Conservation (phyloP, 2,113 vertebrate genomes). For the Heterotis niloticus region DNA sequence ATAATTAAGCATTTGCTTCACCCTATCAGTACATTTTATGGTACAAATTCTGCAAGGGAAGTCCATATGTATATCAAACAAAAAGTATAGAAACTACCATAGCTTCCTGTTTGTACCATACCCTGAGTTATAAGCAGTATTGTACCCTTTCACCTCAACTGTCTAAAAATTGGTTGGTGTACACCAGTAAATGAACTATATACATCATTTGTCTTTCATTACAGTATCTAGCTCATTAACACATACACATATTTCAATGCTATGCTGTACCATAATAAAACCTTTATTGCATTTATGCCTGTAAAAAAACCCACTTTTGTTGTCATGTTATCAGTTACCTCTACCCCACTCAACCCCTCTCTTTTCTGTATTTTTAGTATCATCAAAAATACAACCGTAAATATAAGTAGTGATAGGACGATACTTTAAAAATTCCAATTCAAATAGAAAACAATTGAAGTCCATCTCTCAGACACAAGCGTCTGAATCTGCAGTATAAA, state of each 20-base stretch:
- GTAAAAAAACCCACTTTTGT: constrained; percentile 5
- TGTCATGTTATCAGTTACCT: neutral
- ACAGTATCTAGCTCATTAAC: too few species aligned
- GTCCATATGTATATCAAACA: neutral
- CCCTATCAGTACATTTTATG: too few species aligned
- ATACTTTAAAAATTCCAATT: constrained; percentile 22
- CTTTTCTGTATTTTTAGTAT: constrained; percentile 28
- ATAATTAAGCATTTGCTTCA: too few species aligned
- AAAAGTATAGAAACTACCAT: neutral
- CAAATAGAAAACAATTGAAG: constrained; percentile 45
- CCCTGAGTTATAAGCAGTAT: constrained; percentile 14
- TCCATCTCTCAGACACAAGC: constrained; percentile 27
- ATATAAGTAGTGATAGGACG: constrained; percentile 22
- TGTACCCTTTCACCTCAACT: neutral
- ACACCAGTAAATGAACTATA: too few species aligned
- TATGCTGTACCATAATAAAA: too few species aligned
- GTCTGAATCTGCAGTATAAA: constrained; percentile 34
- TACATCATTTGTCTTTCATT: too few species aligned
- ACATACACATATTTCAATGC: too few species aligned
- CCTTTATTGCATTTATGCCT: neutral
- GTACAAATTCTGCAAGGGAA: too few species aligned
- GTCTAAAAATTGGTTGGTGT: too few species aligned
- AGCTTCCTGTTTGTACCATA: constrained; percentile 7
- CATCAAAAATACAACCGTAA: constrained; percentile 30
- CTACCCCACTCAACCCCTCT: constrained; percentile 20